Percentiles rank a stretch among this genome's conserved stretches.
Evolutionary conservation across 1,140 invertebrate genomes (phyloP).

Genomic region (Platorchestia sp.): DNA sequence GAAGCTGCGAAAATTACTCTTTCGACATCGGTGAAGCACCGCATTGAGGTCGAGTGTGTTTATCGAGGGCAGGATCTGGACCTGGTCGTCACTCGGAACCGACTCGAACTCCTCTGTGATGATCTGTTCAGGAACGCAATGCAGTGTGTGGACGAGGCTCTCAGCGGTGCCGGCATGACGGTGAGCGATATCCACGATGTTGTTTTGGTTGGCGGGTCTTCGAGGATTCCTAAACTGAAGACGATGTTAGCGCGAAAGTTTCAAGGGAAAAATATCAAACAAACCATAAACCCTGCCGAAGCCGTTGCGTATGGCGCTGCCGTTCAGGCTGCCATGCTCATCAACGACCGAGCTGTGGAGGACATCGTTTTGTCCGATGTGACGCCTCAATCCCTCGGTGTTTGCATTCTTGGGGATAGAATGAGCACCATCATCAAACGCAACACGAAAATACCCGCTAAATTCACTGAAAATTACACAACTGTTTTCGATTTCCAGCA

Average conservation of each 20-base stretch:
- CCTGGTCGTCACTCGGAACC: slow-evolving; percentile 98
- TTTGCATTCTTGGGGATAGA: background rate
- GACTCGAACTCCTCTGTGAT: no score
- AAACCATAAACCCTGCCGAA: no score
- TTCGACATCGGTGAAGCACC: slow-evolving; percentile 94
- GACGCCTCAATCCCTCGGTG: background rate
- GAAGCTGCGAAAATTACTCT: slow-evolving; percentile 98
- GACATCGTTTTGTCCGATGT: background rate
- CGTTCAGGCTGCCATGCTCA: no score
- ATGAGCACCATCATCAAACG: slow-evolving; percentile 90
- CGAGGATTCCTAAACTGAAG: slow-evolving; percentile 99
- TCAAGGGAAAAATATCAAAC: no score
- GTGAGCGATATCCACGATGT: slow-evolving; percentile 98
- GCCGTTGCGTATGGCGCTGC: no score
- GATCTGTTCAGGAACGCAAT: slow-evolving; percentile 99
- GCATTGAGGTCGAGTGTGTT: slow-evolving; percentile 99
- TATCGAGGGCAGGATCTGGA: slow-evolving; percentile 99
- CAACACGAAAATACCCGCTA: background rate
- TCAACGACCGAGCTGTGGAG: background rate
- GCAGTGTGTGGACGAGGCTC: slow-evolving; percentile 94
- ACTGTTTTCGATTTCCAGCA: background rate
- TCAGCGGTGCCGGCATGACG: slow-evolving; percentile 99
- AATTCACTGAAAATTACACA: background rate
- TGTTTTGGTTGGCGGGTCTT: no score
- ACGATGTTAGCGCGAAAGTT: no score